phyloP scores from a whole-genome alignment of 2,113 vertebrate species.

The Cercocebus atys region DNA sequence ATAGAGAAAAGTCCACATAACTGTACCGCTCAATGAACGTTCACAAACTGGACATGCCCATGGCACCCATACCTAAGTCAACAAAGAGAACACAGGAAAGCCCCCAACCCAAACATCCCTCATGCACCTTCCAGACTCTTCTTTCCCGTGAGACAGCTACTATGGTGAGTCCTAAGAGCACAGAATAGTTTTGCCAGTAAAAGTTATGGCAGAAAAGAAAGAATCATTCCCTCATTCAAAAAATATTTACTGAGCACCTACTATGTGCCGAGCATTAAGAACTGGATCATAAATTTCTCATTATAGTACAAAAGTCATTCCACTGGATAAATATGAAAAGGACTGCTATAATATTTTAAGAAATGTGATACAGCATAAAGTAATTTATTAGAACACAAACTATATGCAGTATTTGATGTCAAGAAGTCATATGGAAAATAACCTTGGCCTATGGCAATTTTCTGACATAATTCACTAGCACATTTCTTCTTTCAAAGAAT shows the following conservation, averaged over 20 bases:
- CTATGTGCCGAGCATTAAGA: neutral
- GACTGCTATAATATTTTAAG: neutral
- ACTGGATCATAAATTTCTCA: neutral
- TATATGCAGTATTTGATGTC: neutral
- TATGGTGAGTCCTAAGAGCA: neutral
- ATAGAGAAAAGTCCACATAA: neutral
- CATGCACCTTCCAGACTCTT: accelerated
- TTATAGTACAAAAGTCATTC: neutral
- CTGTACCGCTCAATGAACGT: neutral
- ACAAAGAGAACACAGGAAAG: neutral
- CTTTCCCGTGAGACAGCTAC: neutral
- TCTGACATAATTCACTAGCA: neutral
- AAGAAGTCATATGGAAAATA: slow-evolving; percentile 3
- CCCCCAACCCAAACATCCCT: neutral
- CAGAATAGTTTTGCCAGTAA: neutral
- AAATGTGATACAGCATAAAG: neutral
- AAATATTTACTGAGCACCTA: neutral
- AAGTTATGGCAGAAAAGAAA: neutral
- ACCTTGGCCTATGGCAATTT: neutral
- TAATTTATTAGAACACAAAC: neutral
- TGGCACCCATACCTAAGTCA: neutral
- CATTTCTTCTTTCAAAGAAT: neutral
- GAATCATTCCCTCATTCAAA: neutral
- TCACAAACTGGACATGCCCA: neutral
- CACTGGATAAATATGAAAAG: slow-evolving; percentile 11